Conservation (phyloP, 1,140 invertebrate species). For the Cotesia chilonis region DNA sequence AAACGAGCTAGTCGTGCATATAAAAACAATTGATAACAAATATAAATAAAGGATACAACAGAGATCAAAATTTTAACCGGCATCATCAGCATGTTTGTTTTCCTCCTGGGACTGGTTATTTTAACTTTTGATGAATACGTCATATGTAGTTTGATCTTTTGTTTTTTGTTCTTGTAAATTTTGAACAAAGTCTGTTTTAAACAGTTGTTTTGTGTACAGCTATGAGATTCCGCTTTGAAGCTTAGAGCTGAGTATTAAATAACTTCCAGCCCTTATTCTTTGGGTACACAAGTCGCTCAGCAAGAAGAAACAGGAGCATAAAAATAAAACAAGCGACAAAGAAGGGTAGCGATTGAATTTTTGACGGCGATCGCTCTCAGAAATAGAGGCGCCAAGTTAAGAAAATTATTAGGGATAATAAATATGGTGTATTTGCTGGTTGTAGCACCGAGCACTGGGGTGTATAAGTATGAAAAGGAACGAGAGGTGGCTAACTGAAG, state of each 20-base stretch:
- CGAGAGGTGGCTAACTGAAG: not conserved
- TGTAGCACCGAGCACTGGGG: not conserved
- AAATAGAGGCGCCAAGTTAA: not conserved
- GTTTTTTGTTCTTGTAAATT: too few relatives aligned
- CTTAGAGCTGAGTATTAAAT: too few relatives aligned
- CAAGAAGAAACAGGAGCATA: not conserved
- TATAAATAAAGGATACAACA: not conserved
- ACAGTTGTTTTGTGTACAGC: too few relatives aligned
- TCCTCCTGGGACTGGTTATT: not conserved
- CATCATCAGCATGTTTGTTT: not conserved
- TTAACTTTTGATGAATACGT: too few relatives aligned
- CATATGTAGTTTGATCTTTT: too few relatives aligned
- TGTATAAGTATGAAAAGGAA: too few relatives aligned
- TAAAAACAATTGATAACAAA: slow-evolving; percentile 7
- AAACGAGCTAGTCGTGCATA: slow-evolving; percentile 40
- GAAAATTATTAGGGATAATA: slow-evolving; percentile 1
- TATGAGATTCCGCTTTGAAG: too few relatives aligned
- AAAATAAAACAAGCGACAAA: slow-evolving; percentile 1
- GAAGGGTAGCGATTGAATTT: slow-evolving; percentile 49
- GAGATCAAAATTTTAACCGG: not conserved
- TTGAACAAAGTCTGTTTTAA: too few relatives aligned
- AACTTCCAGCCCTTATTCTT: too few relatives aligned
- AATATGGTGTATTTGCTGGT: not conserved
- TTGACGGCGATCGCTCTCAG: slow-evolving; percentile 46
- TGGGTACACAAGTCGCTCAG: too few relatives aligned